Conservation (phyloP, 2,113 vertebrate species). For the Notarius lentiginosus region DNA sequence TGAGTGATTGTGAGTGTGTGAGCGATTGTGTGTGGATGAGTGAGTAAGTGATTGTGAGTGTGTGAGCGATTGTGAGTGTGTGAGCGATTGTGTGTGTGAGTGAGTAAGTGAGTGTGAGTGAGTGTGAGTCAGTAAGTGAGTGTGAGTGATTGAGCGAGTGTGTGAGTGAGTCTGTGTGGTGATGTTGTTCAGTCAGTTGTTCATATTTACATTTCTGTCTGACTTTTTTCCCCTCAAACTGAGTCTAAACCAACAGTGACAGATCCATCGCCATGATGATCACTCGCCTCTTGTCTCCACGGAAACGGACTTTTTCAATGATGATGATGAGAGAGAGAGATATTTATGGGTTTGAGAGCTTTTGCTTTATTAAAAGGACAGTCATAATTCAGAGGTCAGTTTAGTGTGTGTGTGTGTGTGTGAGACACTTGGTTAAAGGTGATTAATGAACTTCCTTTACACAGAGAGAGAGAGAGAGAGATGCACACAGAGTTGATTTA, state of each 20-base stretch:
- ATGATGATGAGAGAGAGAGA: conserved; percentile 11
- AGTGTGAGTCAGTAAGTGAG: no score
- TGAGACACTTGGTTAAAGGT: neutral
- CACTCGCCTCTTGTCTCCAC: conserved; percentile 33
- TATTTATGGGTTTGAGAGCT: conserved; percentile 3
- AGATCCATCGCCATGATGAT: conserved; percentile 41
- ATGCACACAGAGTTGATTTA: neutral
- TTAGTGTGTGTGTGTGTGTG: conserved; percentile 13
- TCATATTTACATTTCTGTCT: neutral
- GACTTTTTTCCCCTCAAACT: neutral
- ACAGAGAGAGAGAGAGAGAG: neutral
- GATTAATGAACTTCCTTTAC: conserved; percentile 7
- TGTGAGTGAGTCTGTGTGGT: neutral
- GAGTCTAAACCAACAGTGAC: conserved; percentile 36
- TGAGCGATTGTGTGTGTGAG: no score
- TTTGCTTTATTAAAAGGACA: conserved; percentile 8
- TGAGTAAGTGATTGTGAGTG: no score
- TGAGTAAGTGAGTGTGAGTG: no score
- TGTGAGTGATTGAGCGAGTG: no score
- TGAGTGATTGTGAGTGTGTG: no score
- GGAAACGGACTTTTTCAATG: conserved; percentile 30
- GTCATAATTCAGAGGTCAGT: conserved; percentile 6
- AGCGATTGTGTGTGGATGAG: no score
- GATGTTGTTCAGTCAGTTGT: neutral
- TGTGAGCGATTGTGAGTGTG: no score